Conservation (phyloP, 2,113 vertebrate genomes). For the Sylvia atricapilla region DNA sequence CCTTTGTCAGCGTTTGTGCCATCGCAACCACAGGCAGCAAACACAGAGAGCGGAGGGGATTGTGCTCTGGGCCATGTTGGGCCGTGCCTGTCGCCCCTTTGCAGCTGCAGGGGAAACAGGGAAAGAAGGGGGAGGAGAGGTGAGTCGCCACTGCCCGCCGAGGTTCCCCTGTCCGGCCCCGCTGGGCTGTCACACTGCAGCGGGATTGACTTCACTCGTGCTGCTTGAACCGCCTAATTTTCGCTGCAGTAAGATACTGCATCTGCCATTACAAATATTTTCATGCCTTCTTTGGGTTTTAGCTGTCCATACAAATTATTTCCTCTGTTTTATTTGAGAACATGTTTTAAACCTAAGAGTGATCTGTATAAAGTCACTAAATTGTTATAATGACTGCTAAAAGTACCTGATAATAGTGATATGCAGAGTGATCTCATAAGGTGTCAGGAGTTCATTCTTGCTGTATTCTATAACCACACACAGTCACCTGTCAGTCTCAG, state of each 20-base stretch:
- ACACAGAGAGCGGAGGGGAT: accelerated
- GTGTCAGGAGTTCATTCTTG: not conserved
- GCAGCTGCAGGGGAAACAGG: not conserved
- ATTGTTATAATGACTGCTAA: not conserved
- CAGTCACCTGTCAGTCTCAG: not conserved
- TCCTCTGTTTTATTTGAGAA: not conserved
- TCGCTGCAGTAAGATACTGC: not conserved
- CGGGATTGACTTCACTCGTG: accelerated
- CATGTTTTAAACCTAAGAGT: not conserved
- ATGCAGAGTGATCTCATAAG: not conserved
- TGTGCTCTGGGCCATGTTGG: accelerated
- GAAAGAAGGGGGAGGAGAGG: not conserved
- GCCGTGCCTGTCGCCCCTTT: not conserved
- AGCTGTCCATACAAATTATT: not conserved
- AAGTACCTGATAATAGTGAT: not conserved
- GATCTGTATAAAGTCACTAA: not conserved
- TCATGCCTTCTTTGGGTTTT: not conserved
- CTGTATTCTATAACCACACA: not conserved
- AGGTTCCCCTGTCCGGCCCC: too few relatives aligned
- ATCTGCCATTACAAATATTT: not conserved
- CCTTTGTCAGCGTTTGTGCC: not conserved
- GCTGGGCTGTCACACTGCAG: not conserved
- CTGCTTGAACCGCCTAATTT: not conserved
- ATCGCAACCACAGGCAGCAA: not conserved
- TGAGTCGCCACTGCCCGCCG: accelerated